Conservation (phyloP, 2,888 invertebrate genomes). For the Mesorhabditis belari region DNA sequence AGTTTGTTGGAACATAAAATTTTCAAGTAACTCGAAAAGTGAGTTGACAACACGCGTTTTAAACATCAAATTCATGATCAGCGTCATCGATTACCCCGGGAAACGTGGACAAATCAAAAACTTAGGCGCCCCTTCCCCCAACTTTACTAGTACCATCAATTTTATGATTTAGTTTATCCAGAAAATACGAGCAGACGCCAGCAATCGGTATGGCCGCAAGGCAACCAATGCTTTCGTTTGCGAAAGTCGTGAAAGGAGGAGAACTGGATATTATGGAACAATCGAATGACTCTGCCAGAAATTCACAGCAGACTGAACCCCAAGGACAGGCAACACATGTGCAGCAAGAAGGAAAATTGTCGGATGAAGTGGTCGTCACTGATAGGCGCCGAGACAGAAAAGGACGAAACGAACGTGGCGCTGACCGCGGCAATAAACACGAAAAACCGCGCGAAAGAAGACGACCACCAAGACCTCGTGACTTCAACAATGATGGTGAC, state of each 20-base stretch:
- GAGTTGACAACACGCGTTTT: no score
- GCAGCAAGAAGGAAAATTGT: neutral
- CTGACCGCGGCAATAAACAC: neutral
- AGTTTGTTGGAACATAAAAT: no score
- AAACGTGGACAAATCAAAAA: no score
- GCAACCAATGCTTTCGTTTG: constrained; percentile 42
- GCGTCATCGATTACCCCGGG: no score
- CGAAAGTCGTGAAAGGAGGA: constrained; percentile 26
- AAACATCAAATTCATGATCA: no score
- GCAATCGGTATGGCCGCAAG: constrained; percentile 29
- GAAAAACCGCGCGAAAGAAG: constrained; percentile 1
- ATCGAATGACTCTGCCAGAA: constrained; percentile 1
- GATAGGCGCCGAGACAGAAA: constrained; percentile 5
- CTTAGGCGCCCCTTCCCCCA: no score
- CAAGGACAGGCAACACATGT: neutral
- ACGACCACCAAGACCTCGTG: neutral
- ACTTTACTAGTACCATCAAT: no score
- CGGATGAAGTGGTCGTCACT: constrained; percentile 1
- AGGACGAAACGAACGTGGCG: constrained; percentile 14
- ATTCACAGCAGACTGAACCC: neutral
- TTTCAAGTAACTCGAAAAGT: no score
- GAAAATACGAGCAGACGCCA: no score
- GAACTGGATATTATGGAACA: neutral
- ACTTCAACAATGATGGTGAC: neutral
- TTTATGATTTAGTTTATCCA: no score